Conservation (phyloP, 2,888 invertebrate species). For the Ophioninae sp. region DNA sequence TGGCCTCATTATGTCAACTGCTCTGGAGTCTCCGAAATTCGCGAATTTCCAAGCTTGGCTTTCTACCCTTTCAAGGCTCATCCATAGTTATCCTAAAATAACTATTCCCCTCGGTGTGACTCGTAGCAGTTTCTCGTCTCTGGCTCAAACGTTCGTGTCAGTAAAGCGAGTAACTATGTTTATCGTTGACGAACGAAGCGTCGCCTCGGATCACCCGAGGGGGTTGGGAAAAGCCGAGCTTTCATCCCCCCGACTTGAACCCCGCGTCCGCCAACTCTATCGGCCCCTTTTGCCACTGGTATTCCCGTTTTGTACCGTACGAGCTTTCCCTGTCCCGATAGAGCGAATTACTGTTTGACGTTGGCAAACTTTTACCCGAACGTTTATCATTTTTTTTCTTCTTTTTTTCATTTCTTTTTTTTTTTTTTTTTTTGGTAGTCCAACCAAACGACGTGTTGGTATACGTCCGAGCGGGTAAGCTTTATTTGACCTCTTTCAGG, state of each 20-base stretch:
- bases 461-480: constrained; percentile 3
- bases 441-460: constrained; percentile 31
- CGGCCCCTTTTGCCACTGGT: constrained; percentile 11
- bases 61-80: constrained; percentile 38
- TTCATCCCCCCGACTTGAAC: constrained; percentile 18
- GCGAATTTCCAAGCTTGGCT: constrained; percentile 31
- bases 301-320: constrained; percentile 39
- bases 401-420: neutral
- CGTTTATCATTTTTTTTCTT: constrained; percentile 59
- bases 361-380: constrained; percentile 69
- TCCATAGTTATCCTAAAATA: constrained; percentile 36
- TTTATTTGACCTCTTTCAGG: constrained; percentile 32
- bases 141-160: constrained; percentile 50
- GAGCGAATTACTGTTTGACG: constrained; percentile 71
- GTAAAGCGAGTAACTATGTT: constrained; percentile 69
- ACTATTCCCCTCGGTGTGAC: constrained; percentile 20
- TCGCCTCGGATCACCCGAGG: constrained; percentile 63
- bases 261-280: neutral
- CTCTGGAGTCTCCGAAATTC: constrained; percentile 16
- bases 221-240: constrained; percentile 47
- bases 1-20: constrained; percentile 37
- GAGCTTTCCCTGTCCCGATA: constrained; percentile 55
- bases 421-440: neutral
- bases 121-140: constrained; percentile 15
- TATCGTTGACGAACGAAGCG: constrained; percentile 69